phyloP scores from a whole-genome alignment of 2,888 invertebrate species.

The Panopea generosa region DNA sequence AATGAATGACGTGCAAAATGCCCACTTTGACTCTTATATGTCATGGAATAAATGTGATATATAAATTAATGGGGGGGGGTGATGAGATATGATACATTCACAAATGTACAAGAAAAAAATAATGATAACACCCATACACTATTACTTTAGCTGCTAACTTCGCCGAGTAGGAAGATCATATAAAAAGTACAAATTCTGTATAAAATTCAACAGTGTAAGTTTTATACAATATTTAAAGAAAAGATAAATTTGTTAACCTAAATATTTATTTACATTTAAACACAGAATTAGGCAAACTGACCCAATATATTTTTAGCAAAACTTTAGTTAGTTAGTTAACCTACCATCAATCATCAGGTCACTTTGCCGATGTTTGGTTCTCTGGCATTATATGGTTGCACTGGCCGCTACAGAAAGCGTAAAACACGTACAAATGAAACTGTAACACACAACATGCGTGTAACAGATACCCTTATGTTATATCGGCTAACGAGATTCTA shows the following conservation, averaged over 20 bases:
- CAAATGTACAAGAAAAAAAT: conserved; percentile 17
- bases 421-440: neutral
- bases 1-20: too few species aligned
- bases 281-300: neutral
- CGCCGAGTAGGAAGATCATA: neutral
- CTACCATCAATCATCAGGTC: too few species aligned
- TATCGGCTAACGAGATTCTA: too few species aligned
- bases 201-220: conserved; percentile 1
- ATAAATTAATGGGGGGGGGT: conserved; percentile 36
- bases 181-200: neutral
- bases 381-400: too few species aligned
- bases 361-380: too few species aligned
- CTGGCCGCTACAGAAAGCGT: too few species aligned
- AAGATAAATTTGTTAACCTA: conserved; percentile 9
- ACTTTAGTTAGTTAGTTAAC: too few species aligned
- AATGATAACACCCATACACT: neutral
- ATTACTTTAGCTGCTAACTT: neutral
- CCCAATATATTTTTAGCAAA: too few species aligned
- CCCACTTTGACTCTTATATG: conserved; percentile 20
- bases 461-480: too few species aligned
- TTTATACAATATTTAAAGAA: neutral
- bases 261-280: conserved; percentile 9
- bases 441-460: neutral
- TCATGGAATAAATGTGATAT: conserved; percentile 7
- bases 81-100: conserved; percentile 46